Conservation (phyloP, 2,888 invertebrate species). For the Agrochola lota region DNA sequence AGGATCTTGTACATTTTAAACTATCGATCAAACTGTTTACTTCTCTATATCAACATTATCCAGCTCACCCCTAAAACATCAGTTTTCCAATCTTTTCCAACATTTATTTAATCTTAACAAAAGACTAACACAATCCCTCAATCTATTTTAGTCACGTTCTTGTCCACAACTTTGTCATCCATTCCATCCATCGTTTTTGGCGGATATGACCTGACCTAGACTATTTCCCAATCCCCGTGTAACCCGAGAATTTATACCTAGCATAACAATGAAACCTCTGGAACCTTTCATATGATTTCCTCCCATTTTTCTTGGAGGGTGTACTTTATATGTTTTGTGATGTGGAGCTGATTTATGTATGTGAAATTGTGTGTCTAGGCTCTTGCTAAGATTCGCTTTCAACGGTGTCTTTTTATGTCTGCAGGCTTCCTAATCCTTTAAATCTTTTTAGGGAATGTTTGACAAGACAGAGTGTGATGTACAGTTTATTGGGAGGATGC, state of each 20-base stretch:
- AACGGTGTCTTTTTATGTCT: not conserved
- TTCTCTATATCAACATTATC: not conserved
- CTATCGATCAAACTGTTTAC: slow-evolving; percentile 21
- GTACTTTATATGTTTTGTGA: slow-evolving; percentile 33
- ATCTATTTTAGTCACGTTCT: slow-evolving; percentile 50
- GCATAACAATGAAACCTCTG: slow-evolving; percentile 38
- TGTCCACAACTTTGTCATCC: slow-evolving; percentile 47
- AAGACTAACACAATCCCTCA: slow-evolving; percentile 24
- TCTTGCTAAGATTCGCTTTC: slow-evolving; percentile 8
- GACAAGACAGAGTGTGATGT: not conserved
- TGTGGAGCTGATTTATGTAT: slow-evolving; percentile 39
- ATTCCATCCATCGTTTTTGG: slow-evolving; percentile 55
- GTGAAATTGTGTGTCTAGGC: slow-evolving; percentile 10
- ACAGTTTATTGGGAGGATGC: not conserved
- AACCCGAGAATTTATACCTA: slow-evolving; percentile 48
- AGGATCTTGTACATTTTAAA: slow-evolving; percentile 9
- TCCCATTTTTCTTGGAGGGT: slow-evolving; percentile 38
- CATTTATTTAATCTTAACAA: slow-evolving; percentile 16
- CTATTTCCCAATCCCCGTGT: slow-evolving; percentile 47
- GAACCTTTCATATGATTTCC: slow-evolving; percentile 56
- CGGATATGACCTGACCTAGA: slow-evolving; percentile 59
- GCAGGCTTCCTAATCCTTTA: not conserved
- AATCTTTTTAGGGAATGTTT: not conserved
- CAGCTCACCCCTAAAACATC: slow-evolving; percentile 8
- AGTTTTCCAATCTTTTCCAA: slow-evolving; percentile 23